A percentile compares a stretch with the other conserved stretches of the same genome.
Conservation (phyloP, 2,113 vertebrate species). For the Notothenia coriiceps region DNA sequence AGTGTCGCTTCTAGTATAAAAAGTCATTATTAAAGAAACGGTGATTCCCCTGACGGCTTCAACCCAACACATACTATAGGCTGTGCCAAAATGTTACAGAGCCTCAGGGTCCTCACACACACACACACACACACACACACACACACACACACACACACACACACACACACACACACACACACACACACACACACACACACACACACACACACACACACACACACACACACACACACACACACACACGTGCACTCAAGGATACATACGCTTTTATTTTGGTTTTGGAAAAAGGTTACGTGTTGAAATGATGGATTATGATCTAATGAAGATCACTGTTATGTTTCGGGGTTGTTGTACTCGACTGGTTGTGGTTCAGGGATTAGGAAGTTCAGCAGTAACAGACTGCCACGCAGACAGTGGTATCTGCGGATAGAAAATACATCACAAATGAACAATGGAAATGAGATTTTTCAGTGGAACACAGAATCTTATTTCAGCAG, state of each 20-base stretch:
- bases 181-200: constrained; percentile 10
- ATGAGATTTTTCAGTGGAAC: constrained; percentile 16
- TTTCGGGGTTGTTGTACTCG: constrained; percentile 38
- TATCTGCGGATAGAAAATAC: constrained; percentile 35
- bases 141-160: constrained; percentile 34
- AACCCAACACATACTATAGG: constrained; percentile 53
- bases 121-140: background rate
- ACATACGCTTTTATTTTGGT: constrained; percentile 25
- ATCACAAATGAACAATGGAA: constrained; percentile 49
- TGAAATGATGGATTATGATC: constrained; percentile 57
- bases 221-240: constrained; percentile 21
- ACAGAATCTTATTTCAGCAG: constrained; percentile 46
- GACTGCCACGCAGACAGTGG: constrained; percentile 49
- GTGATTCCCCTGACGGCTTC: constrained; percentile 62
- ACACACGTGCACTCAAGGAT: background rate
- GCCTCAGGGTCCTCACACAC: constrained; percentile 54
- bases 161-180: constrained; percentile 17
- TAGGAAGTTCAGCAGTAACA: constrained; percentile 55
- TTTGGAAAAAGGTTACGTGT: constrained; percentile 38
- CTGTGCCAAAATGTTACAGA: constrained; percentile 64
- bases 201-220: constrained; percentile 22
- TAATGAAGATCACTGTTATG: constrained; percentile 58
- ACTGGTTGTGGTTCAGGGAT: constrained; percentile 56
- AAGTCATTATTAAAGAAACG: constrained; percentile 79
- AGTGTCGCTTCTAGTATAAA: constrained; percentile 81